These are phyloP conservation scores for Morone saxatilis DNA, from an alignment of 2,113 vertebrate genomes.

Conservation along the genomic window DNA sequence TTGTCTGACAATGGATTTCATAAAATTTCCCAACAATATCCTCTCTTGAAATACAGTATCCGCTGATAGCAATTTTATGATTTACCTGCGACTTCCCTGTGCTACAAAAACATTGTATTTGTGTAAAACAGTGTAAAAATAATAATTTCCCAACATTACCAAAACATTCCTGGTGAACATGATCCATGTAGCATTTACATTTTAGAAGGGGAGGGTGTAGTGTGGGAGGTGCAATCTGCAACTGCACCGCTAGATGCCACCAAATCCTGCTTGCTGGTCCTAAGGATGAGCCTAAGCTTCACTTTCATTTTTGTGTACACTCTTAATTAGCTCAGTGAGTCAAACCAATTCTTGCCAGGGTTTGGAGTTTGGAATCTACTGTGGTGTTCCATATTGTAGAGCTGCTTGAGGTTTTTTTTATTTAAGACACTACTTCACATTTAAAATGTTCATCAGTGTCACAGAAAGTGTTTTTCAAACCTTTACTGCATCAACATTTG, in stretches of 20 bases:
- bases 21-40: background rate
- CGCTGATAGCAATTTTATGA: background rate
- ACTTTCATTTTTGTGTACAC: background rate
- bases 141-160: too few relatives aligned
- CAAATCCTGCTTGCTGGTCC: too few relatives aligned
- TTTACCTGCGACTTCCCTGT: too few relatives aligned
- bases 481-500: slow-evolving; percentile 34
- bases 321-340: background rate
- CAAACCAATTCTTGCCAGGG: background rate
- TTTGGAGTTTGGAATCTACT: background rate
- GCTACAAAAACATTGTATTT: too few relatives aligned
- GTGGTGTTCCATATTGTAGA: background rate
- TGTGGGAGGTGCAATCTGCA: too few relatives aligned
- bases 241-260: too few relatives aligned
- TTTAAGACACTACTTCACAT: background rate
- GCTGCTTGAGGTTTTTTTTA: background rate
- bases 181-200: too few relatives aligned
- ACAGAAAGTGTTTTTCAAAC: slow-evolving; percentile 10
- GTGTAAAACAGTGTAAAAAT: too few relatives aligned
- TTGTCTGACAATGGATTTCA: background rate
- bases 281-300: too few relatives aligned
- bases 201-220: too few relatives aligned
- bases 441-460: slow-evolving; percentile 2
- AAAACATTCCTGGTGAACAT: too few relatives aligned
- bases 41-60: background rate